phyloP scores from a whole-genome alignment of 2,888 invertebrate species.

The Epinotia ramella region DNA sequence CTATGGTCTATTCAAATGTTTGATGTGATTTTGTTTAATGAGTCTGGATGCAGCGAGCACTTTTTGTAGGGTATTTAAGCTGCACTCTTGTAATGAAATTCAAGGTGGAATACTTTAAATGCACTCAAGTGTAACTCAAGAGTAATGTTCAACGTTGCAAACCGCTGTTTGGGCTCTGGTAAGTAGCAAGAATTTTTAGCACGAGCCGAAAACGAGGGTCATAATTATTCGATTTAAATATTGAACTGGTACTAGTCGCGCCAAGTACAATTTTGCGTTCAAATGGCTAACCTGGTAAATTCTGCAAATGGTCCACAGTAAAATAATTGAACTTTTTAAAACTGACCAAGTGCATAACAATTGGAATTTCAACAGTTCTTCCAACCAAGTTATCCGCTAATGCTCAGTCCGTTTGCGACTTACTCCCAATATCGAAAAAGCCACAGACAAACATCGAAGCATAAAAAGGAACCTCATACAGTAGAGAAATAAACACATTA shows the following conservation, averaged over 20 bases:
- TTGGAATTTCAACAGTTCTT: too few relatives aligned
- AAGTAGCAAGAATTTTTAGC: neutral
- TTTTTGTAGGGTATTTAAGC: neutral
- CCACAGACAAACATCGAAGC: neutral
- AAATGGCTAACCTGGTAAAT: too few relatives aligned
- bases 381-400: neutral
- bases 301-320: too few relatives aligned
- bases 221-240: neutral
- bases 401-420: neutral
- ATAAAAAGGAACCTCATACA: neutral
- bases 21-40: conserved; percentile 26
- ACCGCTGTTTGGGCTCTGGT: too few relatives aligned
- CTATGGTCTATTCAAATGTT: conserved; percentile 32
- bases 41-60: neutral
- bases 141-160: too few relatives aligned
- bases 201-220: neutral
- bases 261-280: neutral
- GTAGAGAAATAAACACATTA: neutral
- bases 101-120: neutral
- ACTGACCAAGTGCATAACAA: too few relatives aligned
- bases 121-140: neutral
- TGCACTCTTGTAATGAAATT: neutral
- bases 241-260: neutral
- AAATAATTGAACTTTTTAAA: too few relatives aligned
- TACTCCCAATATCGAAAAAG: neutral